Evolutionary conservation across 2,113 vertebrate species (phyloP), one percentile per base, ranked within the genome.

Genomic region (Coracopsis vasa): DNA sequence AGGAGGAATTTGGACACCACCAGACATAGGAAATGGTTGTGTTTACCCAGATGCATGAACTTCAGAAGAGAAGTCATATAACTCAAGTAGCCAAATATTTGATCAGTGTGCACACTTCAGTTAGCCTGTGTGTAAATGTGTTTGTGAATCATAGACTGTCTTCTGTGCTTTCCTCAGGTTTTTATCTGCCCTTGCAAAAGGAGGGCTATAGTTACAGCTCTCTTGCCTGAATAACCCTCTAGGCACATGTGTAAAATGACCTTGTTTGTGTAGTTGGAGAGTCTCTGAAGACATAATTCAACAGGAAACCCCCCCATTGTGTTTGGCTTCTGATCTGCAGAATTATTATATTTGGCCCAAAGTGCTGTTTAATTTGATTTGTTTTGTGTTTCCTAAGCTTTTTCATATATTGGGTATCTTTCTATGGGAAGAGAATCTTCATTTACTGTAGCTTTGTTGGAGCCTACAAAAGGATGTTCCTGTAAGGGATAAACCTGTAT

Each of bases 41-140:
- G 80, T 95, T 91, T 94, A 87, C 31, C 16, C 84, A 91, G 86
- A 95, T 91, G 80, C 47, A 13, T 33, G 56, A 92, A 79, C 80
- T 91, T 89, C 0, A 74, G 45, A 48, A 44, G 44, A 41, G 1
- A 75, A 93, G 79, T 78, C 24, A 2, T 39, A 0, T 4, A 65
- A 65, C 25, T 60, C 13, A 9, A 24, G 54, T 24, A 51, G 39
- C 24, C 61, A 71, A 84, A 44, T 67, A 80, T 45, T 93, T 75
- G 72, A 88, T 21, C 16, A 71, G 47, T 0, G 1, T 50, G 31
- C 6, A 0, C 12, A 2, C 48, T 73, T 86, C 24, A 9, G 50
- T 42, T 61, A 42, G 81, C 31, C 33, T 24, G 19, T 50, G 28
- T 75, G 5, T 35, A 11, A 37, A 21, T 16, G 10, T 39, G 48